Base-by-base conservation (phyloP, 2,113 vertebrate genomes). In the Carassius auratus region DNA sequence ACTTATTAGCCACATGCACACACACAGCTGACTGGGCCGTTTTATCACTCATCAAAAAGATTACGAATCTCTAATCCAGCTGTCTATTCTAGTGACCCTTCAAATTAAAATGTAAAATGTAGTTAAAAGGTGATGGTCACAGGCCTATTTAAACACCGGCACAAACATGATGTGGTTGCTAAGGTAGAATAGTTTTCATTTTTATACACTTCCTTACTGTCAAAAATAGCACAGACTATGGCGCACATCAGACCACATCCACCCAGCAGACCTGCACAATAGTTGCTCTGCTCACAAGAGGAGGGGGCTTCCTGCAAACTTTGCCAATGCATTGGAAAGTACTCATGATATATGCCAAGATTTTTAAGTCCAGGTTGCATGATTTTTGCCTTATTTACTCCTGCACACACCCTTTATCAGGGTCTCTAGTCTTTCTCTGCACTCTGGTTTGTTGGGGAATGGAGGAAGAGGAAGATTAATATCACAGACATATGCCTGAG, bases 251-350 rank as follows among this genome's bases (percentile, higher is more conserved):
- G 77, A 79, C 76, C 88, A 87, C 88, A 89, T 92, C 89, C 91
- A 91, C 88, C 84, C 86, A 76, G 74, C 86, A 85, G 86, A 90
- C 55, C 38, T 74, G 92, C 92, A 94, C 92, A 95, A 94, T 93
- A 89, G 91, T 88, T 85, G 87, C 84, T 83, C 89, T 76, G 81
- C 86, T 87, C 86, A 87, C 66, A 69, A 85, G 89, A 85, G 88
- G 87, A 87, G 91, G 91, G 86, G 89, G 86, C 92, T 95, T 95
- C 93, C 94, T 94, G 91, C n/a, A 30, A 84, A 78, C 64, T 78
- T 83, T 55, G 68, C 88, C 83, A 55, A 52, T 85, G 84, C 87
- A 88, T 89, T 81, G 74, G 45, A 76, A 76, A 76, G 13, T 52
- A 76, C 45, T 30, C 45, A 48, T 52, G 8, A 30, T 9, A 8